Evolutionary conservation across 2,888 invertebrate genomes (phyloP).

Genomic region (Volucella zonaria): DNA sequence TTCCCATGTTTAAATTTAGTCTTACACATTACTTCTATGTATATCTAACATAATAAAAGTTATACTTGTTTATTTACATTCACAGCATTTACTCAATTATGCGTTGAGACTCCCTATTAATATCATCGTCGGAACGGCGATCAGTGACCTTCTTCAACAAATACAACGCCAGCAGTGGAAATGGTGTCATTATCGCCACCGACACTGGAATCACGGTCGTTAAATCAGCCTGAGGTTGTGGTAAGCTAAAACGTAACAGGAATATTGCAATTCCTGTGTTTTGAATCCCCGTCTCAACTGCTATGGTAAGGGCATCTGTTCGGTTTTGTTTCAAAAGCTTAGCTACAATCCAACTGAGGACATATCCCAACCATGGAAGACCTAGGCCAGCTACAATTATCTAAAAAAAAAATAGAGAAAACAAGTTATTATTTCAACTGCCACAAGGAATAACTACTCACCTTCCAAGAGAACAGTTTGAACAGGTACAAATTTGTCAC

Average conservation of each 20-base stretch:
- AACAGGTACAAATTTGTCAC: constrained; percentile 95
- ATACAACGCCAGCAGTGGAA: constrained; percentile 88
- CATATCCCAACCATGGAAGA: constrained; percentile 92
- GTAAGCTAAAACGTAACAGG: constrained; percentile 90
- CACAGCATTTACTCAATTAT: constrained; percentile 15
- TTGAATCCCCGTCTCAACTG: constrained; percentile 96
- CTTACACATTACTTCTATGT: not conserved
- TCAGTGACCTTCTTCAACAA: constrained; percentile 79
- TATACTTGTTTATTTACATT: no score
- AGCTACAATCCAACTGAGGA: constrained; percentile 87
- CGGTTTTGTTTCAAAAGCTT: constrained; percentile 85
- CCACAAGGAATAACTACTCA: constrained; percentile 81
- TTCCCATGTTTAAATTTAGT: not conserved
- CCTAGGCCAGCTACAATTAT: constrained; percentile 91
- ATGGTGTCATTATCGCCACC: constrained; percentile 96
- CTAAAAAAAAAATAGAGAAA: constrained; percentile 83
- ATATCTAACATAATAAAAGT: not conserved
- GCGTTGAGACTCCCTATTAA: constrained; percentile 39
- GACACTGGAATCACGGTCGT: constrained; percentile 95
- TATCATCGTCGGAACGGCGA: constrained; percentile 11
- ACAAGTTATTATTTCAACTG: not conserved
- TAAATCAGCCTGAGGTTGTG: constrained; percentile 93
- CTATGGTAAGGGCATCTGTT: constrained; percentile 91
- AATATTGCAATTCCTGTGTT: constrained; percentile 96
- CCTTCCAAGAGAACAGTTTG: constrained; percentile 93